Evolutionary conservation across 2,113 vertebrate genomes (phyloP).

Genomic region (Boulengeromyrus knoepffleri): DNA sequence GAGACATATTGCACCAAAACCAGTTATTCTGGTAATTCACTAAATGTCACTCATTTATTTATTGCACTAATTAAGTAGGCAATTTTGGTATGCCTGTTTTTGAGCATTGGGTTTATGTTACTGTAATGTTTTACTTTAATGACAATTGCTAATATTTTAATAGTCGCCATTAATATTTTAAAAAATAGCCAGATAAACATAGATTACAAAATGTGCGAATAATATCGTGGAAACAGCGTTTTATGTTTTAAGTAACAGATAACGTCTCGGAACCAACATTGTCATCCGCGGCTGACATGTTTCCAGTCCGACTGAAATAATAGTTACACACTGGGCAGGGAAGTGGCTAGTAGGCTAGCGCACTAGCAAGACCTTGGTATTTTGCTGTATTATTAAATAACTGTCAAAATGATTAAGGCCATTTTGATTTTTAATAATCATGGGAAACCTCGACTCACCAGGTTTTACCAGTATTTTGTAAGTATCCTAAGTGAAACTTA

Average conservation of each 20-base stretch:
- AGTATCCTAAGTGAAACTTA: conserved; percentile 38
- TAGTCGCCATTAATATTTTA: background rate
- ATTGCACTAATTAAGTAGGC: background rate
- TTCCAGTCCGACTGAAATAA: background rate
- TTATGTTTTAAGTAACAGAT: background rate
- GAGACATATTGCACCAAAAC: background rate
- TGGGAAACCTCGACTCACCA: conserved; percentile 77
- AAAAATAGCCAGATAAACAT: background rate
- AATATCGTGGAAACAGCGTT: background rate
- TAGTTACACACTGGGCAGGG: background rate
- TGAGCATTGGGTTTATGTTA: background rate
- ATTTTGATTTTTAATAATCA: conserved; percentile 87
- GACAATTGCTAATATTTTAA: background rate
- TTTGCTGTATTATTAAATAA: background rate
- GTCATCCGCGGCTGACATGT: background rate
- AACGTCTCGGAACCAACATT: background rate
- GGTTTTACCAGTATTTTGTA: conserved; percentile 84
- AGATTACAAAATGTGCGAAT: background rate
- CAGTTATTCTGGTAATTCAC: background rate
- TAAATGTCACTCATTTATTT: background rate
- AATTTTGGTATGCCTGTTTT: background rate
- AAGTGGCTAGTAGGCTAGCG: background rate
- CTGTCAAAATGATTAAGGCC: conserved; percentile 73
- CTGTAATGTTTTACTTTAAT: background rate
- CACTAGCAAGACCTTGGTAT: background rate